These are phyloP conservation scores for Spheniscus mendiculus DNA, from an alignment of 2,113 vertebrate species.

Conservation along the genomic window DNA sequence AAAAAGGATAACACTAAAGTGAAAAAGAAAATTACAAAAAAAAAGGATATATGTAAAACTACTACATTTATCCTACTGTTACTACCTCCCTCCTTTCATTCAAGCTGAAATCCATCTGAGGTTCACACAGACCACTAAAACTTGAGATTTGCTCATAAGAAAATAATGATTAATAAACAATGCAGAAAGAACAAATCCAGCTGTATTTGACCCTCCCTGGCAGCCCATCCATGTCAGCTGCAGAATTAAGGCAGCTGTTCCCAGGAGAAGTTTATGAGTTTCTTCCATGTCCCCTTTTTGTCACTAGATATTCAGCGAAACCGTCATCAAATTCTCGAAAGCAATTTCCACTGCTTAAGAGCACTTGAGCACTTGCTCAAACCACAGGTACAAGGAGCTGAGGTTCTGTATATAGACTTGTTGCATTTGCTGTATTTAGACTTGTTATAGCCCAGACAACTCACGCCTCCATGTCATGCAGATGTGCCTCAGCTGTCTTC, in stretches of 20 bases:
- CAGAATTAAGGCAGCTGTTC: background rate
- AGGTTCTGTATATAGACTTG: background rate
- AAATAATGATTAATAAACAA: background rate
- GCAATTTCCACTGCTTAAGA: background rate
- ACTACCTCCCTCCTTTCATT: background rate
- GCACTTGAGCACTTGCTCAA: background rate
- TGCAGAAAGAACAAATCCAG: background rate
- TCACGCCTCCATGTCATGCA: background rate
- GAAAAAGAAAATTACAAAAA: background rate
- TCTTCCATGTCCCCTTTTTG: background rate
- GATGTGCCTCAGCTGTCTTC: background rate
- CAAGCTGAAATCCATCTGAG: background rate
- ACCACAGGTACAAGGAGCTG: background rate
- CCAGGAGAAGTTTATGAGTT: background rate
- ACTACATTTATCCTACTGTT: background rate
- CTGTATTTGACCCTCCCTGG: background rate
- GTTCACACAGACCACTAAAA: background rate
- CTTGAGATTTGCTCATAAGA: background rate
- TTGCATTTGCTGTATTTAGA: background rate
- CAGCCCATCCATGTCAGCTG: background rate
- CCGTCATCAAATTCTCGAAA: background rate
- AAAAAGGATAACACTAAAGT: background rate
- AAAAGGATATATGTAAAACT: background rate
- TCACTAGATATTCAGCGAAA: background rate
- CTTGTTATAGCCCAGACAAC: background rate